Conservation (phyloP, 2,113 vertebrate genomes). For the Xiphophorus maculatus region DNA sequence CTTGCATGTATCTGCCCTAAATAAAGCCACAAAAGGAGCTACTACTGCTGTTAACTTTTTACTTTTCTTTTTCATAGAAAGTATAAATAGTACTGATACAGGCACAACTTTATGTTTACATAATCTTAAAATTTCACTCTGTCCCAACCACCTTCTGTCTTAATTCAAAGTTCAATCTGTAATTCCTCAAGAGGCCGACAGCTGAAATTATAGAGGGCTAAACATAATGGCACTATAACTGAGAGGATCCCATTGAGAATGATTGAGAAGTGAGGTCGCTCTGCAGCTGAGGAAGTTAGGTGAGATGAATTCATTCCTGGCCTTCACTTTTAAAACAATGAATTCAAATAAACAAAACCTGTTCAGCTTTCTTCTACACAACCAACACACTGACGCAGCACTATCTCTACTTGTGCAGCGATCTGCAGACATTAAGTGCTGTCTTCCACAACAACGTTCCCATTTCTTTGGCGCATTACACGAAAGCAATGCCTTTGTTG, state of each 20-base stretch:
- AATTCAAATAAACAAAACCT: conserved; percentile 36
- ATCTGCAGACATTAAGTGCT: conserved; percentile 32
- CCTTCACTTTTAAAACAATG: conserved; percentile 36
- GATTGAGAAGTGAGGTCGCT: conserved; percentile 69
- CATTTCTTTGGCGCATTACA: conserved; percentile 12
- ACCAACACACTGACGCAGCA: conserved; percentile 2
- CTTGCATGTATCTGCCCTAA: too few relatives aligned
- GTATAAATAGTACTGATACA: too few relatives aligned
- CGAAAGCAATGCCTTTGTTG: background rate
- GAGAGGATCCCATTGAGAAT: conserved; percentile 69
- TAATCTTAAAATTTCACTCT: background rate
- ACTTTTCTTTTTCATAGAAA: too few relatives aligned
- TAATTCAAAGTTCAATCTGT: conserved; percentile 25
- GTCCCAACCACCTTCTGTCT: conserved; percentile 16
- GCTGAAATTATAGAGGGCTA: conserved; percentile 71
- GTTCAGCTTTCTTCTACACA: conserved; percentile 23
- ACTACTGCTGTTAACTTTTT: too few relatives aligned
- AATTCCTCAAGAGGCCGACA: conserved; percentile 62
- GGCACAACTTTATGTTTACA: too few relatives aligned
- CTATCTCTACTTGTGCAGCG: background rate
- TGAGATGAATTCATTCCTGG: conserved; percentile 64
- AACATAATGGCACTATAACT: conserved; percentile 78
- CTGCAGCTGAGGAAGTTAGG: conserved; percentile 57
- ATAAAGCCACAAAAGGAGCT: too few relatives aligned
- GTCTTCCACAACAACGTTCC: conserved; percentile 47